Percentiles rank a stretch among this genome's conserved stretches.
Evolutionary conservation across 2,888 invertebrate species (phyloP).

Genomic region (Eugnorisma glareosa): DNA sequence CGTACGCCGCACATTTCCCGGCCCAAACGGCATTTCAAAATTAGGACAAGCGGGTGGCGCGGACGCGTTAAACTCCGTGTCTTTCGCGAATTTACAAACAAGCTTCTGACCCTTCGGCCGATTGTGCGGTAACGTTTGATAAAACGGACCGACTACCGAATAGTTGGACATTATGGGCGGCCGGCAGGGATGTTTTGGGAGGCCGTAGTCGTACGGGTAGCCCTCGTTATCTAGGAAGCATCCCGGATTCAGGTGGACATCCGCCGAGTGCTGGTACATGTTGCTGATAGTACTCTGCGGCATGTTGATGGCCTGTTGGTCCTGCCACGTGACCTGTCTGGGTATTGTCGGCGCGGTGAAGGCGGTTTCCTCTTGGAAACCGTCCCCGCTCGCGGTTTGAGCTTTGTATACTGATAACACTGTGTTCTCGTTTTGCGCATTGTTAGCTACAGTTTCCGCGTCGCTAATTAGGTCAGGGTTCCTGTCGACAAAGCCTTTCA

Average conservation of each 20-base stretch:
- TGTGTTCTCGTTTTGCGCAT: constrained; percentile 86
- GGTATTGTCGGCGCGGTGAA: constrained; percentile 84
- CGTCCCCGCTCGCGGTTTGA: constrained; percentile 81
- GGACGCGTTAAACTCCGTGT: constrained; percentile 85
- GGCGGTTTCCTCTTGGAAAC: constrained; percentile 86
- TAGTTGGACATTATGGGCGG: constrained; percentile 87
- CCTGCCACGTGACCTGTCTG: constrained; percentile 90
- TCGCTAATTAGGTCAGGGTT: constrained; percentile 95
- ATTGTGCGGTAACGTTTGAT: constrained; percentile 95
- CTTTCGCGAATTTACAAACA: constrained; percentile 88
- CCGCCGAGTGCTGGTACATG: constrained; percentile 92
- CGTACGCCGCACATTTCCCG: constrained; percentile 93
- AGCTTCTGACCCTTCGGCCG: constrained; percentile 90
- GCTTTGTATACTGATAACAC: constrained; percentile 86
- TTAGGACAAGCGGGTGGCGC: constrained; percentile 82
- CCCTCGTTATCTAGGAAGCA: constrained; percentile 94
- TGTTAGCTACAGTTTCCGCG: constrained; percentile 91
- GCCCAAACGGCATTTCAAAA: constrained; percentile 84
- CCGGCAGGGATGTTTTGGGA: constrained; percentile 92
- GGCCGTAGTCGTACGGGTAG: constrained; percentile 94
- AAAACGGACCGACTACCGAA: constrained; percentile 90
- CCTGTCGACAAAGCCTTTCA: constrained; percentile 91
- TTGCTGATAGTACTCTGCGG: constrained; percentile 88
- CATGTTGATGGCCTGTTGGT: constrained; percentile 88
- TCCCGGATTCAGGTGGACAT: constrained; percentile 94